Evolutionary conservation across 2,113 vertebrate species (phyloP).

Genomic region (Corythaeola cristata): DNA sequence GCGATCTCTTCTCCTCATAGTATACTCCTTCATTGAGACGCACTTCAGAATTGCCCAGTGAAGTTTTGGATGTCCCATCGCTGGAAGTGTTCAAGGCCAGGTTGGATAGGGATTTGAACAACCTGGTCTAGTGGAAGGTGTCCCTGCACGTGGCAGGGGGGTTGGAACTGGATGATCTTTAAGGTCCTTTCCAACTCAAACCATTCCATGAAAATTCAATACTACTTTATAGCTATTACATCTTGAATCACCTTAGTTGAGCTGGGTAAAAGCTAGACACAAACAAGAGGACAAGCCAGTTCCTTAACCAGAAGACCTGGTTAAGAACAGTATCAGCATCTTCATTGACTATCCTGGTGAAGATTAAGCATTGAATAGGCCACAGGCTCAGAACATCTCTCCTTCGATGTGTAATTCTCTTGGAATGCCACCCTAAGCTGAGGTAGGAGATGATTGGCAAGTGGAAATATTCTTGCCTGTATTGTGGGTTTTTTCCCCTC

Average conservation of each 20-base stretch:
- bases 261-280: background rate
- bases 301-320: background rate
- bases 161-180: too few species aligned
- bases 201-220: background rate
- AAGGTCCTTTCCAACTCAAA: too few species aligned
- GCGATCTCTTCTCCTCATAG: background rate
- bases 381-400: background rate
- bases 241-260: background rate
- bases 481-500: background rate
- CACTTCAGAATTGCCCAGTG: background rate
- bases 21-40: background rate
- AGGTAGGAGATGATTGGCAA: background rate
- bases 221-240: background rate
- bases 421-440: background rate
- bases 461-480: background rate
- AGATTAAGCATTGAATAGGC: background rate
- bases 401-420: background rate
- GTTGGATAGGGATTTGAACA: too few species aligned
- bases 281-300: background rate
- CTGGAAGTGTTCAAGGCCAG: too few species aligned
- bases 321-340: background rate
- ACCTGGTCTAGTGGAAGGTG: too few species aligned
- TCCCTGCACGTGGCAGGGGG: too few species aligned
- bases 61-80: too few species aligned
- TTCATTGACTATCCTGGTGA: background rate